phyloP scores from a whole-genome alignment of 2,113 vertebrate species.

The zebrafish (Danio rerio) region DNA sequence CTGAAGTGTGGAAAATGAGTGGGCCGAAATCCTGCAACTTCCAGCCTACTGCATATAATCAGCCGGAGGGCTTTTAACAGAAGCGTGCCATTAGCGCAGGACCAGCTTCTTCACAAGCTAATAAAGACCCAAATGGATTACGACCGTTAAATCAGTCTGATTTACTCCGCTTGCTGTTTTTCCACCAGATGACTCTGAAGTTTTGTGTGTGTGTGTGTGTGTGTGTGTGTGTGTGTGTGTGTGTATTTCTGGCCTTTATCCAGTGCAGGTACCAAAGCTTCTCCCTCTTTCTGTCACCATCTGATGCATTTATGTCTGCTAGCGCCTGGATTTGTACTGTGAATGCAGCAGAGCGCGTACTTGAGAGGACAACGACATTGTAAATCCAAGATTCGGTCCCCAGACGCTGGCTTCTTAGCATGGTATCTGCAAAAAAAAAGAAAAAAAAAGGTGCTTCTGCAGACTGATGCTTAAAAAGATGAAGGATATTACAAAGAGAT shows the following conservation, averaged over 20 bases:
- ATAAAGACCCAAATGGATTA: constrained; percentile 69
- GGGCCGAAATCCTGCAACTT: constrained; percentile 32
- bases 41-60: constrained; percentile 52
- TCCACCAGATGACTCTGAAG: constrained; percentile 50
- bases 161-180: constrained; percentile 61
- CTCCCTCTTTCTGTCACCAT: constrained; percentile 25
- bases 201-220: constrained; percentile 36
- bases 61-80: constrained; percentile 67
- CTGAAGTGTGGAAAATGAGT: constrained; percentile 41
- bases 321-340: constrained; percentile 46
- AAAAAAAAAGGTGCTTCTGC: too few relatives aligned
- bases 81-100: constrained; percentile 68
- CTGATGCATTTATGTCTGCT: constrained; percentile 53
- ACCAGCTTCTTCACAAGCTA: constrained; percentile 70
- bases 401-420: neutral
- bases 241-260: constrained; percentile 6
- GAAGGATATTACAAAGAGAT: too few relatives aligned
- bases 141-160: constrained; percentile 71
- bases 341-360: constrained; percentile 66
- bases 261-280: constrained; percentile 33
- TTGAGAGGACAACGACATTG: constrained; percentile 73
- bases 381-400: constrained; percentile 59
- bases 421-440: neutral
- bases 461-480: too few relatives aligned
- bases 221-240: constrained; percentile 36